Conservation (phyloP, 2,888 invertebrate genomes). For the Diabrotica balteata region DNA sequence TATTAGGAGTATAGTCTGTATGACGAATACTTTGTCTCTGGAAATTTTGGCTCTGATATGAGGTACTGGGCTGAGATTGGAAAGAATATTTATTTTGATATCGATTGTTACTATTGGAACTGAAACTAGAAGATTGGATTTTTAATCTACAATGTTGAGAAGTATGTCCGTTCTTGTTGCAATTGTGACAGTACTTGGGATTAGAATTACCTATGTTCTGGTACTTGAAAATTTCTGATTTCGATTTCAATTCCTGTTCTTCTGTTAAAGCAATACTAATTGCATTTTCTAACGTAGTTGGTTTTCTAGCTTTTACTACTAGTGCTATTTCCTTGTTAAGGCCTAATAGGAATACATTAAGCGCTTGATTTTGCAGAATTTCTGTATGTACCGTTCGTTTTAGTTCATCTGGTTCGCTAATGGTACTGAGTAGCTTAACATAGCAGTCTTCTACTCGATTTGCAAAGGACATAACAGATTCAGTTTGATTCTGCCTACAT, state of each 20-base stretch:
- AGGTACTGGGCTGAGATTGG: neutral
- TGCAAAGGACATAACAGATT: neutral
- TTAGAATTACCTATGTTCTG: conserved; percentile 27
- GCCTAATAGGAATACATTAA: conserved; percentile 28
- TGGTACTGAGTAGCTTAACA: neutral
- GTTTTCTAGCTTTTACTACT: conserved; percentile 30
- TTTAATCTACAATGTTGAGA: conserved; percentile 26
- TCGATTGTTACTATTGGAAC: conserved; percentile 11
- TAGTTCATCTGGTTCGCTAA: too few relatives aligned
- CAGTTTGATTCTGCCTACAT: neutral
- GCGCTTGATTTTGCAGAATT: neutral
- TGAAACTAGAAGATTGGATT: neutral
- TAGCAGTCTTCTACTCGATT: conserved; percentile 4
- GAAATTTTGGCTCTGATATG: too few relatives aligned
- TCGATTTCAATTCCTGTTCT: conserved; percentile 35
- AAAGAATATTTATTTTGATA: neutral
- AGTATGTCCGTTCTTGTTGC: conserved; percentile 18
- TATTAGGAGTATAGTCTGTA: neutral
- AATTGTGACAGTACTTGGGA: conserved; percentile 13
- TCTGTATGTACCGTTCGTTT: too few relatives aligned
- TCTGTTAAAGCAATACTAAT: conserved; percentile 29
- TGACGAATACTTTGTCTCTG: neutral
- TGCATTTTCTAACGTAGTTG: conserved; percentile 30
- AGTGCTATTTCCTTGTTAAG: conserved; percentile 24
- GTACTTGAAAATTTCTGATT: conserved; percentile 30